phyloP scores from a whole-genome alignment of 2,888 invertebrate species.

The Pollenia griseotomentosa region DNA sequence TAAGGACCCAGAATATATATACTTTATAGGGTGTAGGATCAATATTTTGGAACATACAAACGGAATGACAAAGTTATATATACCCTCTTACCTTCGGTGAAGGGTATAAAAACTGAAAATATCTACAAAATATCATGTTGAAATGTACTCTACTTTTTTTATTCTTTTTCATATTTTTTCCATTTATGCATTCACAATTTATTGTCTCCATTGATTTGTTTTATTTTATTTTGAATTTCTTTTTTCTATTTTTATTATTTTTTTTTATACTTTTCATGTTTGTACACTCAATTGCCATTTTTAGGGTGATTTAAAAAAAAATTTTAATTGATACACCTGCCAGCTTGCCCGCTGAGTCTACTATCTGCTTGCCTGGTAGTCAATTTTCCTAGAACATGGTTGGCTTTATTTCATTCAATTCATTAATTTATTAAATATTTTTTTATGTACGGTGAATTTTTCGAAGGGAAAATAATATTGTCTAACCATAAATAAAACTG shows the following conservation, averaged over 20 bases:
- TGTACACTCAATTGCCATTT: not conserved
- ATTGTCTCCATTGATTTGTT: not conserved
- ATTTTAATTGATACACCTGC: constrained; percentile 3
- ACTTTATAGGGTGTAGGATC: too few species aligned
- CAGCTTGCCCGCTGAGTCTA: not conserved
- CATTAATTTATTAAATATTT: not conserved
- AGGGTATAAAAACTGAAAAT: too few species aligned
- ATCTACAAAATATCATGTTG: too few species aligned
- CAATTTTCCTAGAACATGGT: constrained; percentile 21
- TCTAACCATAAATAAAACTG: constrained; percentile 54
- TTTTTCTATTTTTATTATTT: not conserved
- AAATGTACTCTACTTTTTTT: too few species aligned
- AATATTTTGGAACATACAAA: too few species aligned
- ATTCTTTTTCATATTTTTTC: too few species aligned
- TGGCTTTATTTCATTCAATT: not conserved
- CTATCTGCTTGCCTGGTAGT: constrained; percentile 10
- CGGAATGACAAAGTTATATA: too few species aligned
- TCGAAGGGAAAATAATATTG: not conserved
- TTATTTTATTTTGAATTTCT: not conserved
- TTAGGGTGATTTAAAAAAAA: constrained; percentile 35
- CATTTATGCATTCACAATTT: too few species aligned
- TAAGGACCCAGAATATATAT: too few species aligned
- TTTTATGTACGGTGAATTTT: not conserved
- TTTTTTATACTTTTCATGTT: constrained; percentile 17
- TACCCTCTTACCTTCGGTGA: too few species aligned